Percentiles rank a stretch among this genome's conserved stretches.
Evolutionary conservation across 1,140 invertebrate species (phyloP).

Genomic region (Bemisia tabaci): DNA sequence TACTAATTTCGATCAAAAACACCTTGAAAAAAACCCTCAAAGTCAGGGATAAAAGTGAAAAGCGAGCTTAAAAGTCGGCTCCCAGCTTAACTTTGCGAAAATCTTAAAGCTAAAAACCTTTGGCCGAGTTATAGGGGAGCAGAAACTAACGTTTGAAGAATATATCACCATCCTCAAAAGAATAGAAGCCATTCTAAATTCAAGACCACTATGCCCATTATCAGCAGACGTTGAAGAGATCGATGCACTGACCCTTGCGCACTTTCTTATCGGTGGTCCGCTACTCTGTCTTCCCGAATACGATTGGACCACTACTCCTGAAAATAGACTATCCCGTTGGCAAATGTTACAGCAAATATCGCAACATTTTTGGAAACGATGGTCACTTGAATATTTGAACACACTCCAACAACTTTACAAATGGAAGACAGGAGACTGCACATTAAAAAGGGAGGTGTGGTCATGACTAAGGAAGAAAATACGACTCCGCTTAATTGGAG

Average conservation of each 20-base stretch:
- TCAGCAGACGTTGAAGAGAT: constrained; percentile 21
- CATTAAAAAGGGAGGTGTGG: too few relatives aligned
- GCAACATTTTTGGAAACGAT: constrained; percentile 28
- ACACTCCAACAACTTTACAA: constrained; percentile 23
- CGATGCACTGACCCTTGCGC: constrained; percentile 20
- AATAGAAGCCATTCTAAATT: constrained; percentile 26
- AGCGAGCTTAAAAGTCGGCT: too few relatives aligned
- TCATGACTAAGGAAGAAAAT: too few relatives aligned
- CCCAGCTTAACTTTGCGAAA: too few relatives aligned
- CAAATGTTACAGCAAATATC: background rate
- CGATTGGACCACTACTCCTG: constrained; percentile 13
- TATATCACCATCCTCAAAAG: constrained; percentile 14
- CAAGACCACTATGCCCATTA: constrained; percentile 17
- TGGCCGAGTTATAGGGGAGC: constrained; percentile 18
- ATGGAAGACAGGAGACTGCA: too few relatives aligned
- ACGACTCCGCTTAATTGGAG: too few relatives aligned
- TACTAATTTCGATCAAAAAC: too few relatives aligned
- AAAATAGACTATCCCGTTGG: background rate
- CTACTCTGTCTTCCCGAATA: constrained; percentile 26
- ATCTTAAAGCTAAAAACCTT: too few relatives aligned
- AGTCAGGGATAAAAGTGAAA: too few relatives aligned
- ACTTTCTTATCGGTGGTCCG: constrained; percentile 23
- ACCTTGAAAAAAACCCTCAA: too few relatives aligned
- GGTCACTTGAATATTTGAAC: constrained; percentile 25
- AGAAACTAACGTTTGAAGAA: constrained; percentile 20